These are phyloP conservation scores for Panthera leo DNA, from an alignment of 2,113 vertebrate species.

Conservation along the genomic window DNA sequence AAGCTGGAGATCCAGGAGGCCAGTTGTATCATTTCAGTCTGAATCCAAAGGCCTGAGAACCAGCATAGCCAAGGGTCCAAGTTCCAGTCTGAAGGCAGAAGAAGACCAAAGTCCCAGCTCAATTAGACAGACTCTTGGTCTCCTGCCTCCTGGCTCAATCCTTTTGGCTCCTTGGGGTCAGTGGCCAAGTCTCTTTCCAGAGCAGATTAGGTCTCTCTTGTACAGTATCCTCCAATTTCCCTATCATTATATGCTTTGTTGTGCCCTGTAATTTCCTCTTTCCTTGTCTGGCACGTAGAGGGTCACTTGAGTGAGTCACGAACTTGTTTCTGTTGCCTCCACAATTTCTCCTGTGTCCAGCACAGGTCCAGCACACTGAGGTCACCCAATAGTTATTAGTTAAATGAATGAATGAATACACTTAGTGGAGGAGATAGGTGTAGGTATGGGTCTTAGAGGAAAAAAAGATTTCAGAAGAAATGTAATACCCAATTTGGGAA, in stretches of 20 bases:
- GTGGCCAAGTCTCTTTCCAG: not conserved
- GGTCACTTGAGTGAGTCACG: not conserved
- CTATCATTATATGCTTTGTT: not conserved
- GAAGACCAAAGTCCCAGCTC: not conserved
- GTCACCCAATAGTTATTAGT: not conserved
- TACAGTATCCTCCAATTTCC: not conserved
- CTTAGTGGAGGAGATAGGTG: not conserved
- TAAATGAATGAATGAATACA: not conserved
- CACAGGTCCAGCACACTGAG: not conserved
- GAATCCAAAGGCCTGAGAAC: not conserved
- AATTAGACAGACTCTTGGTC: not conserved
- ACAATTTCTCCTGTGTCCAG: not conserved
- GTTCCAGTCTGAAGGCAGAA: not conserved
- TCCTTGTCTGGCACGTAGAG: not conserved
- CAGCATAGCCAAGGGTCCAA: not conserved
- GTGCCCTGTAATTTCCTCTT: not conserved
- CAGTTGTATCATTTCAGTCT: not conserved
- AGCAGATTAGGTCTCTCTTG: not conserved
- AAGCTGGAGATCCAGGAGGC: not conserved
- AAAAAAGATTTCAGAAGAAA: not conserved
- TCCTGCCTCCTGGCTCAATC: not conserved
- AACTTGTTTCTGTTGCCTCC: not conserved
- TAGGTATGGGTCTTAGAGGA: not conserved
- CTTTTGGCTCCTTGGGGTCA: not conserved
- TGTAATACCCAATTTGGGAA: not conserved